These are phyloP conservation scores for Trissolcus japonicus DNA, from an alignment of 2,888 invertebrate genomes.

Conservation along the genomic window DNA sequence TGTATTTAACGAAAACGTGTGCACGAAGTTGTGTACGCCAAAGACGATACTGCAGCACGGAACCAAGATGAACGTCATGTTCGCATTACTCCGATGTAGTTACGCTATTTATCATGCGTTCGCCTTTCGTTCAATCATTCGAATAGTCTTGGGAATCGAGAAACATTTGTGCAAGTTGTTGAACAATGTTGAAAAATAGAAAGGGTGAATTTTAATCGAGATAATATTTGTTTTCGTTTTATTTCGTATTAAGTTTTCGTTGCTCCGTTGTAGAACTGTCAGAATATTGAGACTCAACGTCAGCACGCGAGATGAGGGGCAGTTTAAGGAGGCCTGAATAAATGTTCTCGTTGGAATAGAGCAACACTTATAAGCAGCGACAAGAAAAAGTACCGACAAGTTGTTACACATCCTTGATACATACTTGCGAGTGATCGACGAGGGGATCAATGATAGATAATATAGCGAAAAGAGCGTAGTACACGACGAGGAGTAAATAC, in stretches of 20 bases:
- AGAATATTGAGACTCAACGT: too few relatives aligned
- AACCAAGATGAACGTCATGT: constrained; percentile 10
- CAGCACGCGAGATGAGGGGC: too few relatives aligned
- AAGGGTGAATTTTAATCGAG: too few relatives aligned
- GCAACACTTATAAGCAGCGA: too few relatives aligned
- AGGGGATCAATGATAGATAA: constrained; percentile 33
- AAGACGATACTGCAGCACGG: constrained; percentile 17
- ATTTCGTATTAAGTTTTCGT: too few relatives aligned
- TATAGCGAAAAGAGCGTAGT: constrained; percentile 5
- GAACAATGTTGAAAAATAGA: too few relatives aligned
- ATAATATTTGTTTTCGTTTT: too few relatives aligned
- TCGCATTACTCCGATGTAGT: constrained; percentile 8
- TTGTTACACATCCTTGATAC: constrained; percentile 11
- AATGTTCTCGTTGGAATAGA: too few relatives aligned
- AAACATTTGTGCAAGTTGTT: not conserved
- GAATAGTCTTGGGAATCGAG: not conserved
- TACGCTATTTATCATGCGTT: constrained; percentile 8
- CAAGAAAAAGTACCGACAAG: not conserved
- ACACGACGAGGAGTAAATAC: constrained; percentile 22
- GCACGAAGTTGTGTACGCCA: not conserved
- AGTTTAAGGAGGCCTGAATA: too few relatives aligned
- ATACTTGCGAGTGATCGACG: constrained; percentile 7
- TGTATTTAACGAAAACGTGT: constrained; percentile 34
- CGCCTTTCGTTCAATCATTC: not conserved
- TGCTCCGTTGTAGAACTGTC: too few relatives aligned